A percentile compares a stretch with the other conserved stretches of the same genome.
These are phyloP conservation scores for Panthera tigris DNA, from an alignment of 2,113 vertebrate genomes.

Conservation along the genomic window DNA sequence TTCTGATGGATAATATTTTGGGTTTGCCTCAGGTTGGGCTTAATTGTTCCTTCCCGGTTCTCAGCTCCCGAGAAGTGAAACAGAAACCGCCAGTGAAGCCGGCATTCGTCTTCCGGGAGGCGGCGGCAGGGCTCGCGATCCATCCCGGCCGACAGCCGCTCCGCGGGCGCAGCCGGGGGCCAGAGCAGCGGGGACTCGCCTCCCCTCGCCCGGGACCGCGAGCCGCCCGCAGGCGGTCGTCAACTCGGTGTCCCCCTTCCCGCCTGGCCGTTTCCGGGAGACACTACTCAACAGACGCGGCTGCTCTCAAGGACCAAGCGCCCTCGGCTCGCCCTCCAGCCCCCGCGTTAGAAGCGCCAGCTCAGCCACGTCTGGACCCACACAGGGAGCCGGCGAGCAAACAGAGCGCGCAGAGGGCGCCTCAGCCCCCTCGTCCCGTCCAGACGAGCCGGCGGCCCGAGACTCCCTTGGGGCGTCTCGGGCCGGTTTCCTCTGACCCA, in stretches of 20 bases:
- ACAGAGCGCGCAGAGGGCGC: rapidly evolving
- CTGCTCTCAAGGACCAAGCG: background rate
- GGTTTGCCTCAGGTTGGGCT: conserved; percentile 62
- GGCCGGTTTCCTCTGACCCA: rapidly evolving
- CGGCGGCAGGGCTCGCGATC: background rate
- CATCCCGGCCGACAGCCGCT: background rate
- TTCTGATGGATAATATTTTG: conserved; percentile 73
- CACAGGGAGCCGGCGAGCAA: rapidly evolving
- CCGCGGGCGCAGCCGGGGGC: rapidly evolving
- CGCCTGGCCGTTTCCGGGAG: rapidly evolving
- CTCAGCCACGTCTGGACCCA: background rate
- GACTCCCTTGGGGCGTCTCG: rapidly evolving
- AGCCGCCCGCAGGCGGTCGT: background rate
- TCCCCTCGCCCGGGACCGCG: rapidly evolving
- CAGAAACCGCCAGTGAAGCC: background rate
- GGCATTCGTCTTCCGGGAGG: conserved; percentile 21
- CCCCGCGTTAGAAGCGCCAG: background rate
- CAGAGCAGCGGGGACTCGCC: rapidly evolving
- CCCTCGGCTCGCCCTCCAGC: background rate
- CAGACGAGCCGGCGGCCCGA: rapidly evolving
- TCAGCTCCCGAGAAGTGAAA: conserved; percentile 46
- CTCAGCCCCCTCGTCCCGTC: rapidly evolving
- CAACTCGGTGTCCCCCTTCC: background rate
- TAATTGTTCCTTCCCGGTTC: conserved; percentile 62
- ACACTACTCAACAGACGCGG: rapidly evolving